phyloP scores from a whole-genome alignment of 1,140 invertebrate genomes.

The Ceratina japonica region DNA sequence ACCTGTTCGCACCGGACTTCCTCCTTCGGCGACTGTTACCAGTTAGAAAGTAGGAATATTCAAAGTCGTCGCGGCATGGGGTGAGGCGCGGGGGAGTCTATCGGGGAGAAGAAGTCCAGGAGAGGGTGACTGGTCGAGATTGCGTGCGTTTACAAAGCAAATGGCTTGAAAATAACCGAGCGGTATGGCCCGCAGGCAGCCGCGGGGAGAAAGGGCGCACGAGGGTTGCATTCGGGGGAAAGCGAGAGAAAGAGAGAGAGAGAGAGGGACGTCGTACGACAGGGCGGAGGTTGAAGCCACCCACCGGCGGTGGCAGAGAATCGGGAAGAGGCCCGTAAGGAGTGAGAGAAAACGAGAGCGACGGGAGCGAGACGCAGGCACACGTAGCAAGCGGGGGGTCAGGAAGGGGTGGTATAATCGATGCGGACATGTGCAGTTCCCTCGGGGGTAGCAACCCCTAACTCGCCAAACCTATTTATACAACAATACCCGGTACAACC shows the following conservation, averaged over 20 bases:
- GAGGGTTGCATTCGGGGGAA: slow-evolving; percentile 37
- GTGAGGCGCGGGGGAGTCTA: slow-evolving; percentile 14
- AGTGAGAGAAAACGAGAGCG: slow-evolving; percentile 41
- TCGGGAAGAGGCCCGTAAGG: slow-evolving; percentile 59
- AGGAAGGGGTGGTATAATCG: slow-evolving; percentile 78
- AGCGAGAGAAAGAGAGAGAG: slow-evolving; percentile 34
- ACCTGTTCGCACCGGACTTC: slow-evolving; percentile 10
- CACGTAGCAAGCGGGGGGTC: slow-evolving; percentile 30
- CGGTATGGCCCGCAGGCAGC: slow-evolving; percentile 69
- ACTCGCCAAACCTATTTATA: slow-evolving; percentile 81
- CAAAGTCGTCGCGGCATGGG: slow-evolving; percentile 29
- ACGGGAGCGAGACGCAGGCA: slow-evolving; percentile 31
- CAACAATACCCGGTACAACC: slow-evolving; percentile 78
- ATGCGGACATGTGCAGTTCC: slow-evolving; percentile 80
- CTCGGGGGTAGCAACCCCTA: slow-evolving; percentile 79
- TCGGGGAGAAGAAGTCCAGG: slow-evolving; percentile 18
- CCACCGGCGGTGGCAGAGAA: slow-evolving; percentile 55
- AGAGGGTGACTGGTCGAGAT: slow-evolving; percentile 69
- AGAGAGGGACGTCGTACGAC: slow-evolving; percentile 50
- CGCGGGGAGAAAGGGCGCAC: slow-evolving; percentile 52
- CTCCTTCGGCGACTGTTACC: neutral
- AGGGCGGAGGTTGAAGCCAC: slow-evolving; percentile 46
- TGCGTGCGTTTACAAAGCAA: slow-evolving; percentile 79
- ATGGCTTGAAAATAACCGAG: slow-evolving; percentile 79
- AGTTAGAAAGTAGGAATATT: slow-evolving; percentile 44